Percentiles rank a stretch among this genome's conserved stretches.
These are phyloP conservation scores for Cirrhinus molitorella DNA, from an alignment of 2,797 vertebrate species.

Conservation along the genomic window DNA sequence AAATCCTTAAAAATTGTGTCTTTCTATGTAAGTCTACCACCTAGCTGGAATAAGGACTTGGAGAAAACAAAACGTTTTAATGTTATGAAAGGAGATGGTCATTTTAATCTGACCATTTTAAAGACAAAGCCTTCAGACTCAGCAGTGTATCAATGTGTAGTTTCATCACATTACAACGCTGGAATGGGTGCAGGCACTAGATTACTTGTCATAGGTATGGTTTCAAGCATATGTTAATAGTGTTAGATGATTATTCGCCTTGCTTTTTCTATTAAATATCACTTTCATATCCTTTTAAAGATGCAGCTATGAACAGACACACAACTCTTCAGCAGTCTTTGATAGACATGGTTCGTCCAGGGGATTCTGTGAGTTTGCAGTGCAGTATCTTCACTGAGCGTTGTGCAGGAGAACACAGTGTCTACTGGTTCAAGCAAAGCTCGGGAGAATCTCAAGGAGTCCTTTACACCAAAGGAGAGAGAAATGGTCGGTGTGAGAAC, in stretches of 20 bases:
- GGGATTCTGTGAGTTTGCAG: slow-evolving; percentile 49
- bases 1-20: not conserved
- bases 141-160: not conserved
- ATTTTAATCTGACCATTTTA: slow-evolving; percentile 14
- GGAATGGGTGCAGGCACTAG: slow-evolving; percentile 9
- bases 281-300: too few relatives aligned
- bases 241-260: too few relatives aligned
- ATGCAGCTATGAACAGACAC: slow-evolving; percentile 10
- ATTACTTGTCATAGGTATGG: not conserved
- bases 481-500: slow-evolving; percentile 42
- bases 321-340: slow-evolving; percentile 11
- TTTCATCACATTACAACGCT: not conserved
- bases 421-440: slow-evolving; percentile 58
- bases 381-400: slow-evolving; percentile 59
- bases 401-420: slow-evolving; percentile 57
- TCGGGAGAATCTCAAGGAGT: slow-evolving; percentile 54
- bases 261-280: not conserved
- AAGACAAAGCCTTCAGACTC: not conserved
- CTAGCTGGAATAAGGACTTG: not conserved
- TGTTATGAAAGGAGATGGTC: not conserved
- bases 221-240: too few relatives aligned
- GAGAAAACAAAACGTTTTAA: not conserved
- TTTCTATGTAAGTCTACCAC: not conserved
- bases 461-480: slow-evolving; percentile 52
- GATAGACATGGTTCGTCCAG: slow-evolving; percentile 38